Evolutionary conservation across 2,113 vertebrate species (phyloP), one percentile per base, ranked within the genome.

Genomic region (Phalacrocorax aristotelis): DNA sequence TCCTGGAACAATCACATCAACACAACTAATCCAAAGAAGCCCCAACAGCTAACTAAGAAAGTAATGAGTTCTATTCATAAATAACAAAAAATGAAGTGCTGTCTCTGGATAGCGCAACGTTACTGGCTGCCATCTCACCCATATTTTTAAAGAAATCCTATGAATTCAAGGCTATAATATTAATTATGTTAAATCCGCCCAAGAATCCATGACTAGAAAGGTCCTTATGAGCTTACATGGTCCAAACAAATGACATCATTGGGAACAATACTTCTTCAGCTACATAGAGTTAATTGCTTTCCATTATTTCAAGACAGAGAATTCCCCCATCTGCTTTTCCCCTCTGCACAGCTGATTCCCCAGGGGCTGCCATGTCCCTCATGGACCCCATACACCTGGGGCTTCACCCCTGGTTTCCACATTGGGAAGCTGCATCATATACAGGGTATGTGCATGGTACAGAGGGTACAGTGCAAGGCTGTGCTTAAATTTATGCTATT

Each of bases 261-360:
- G 7, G 7, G 18, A 82, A 38, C 20, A 40, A 15, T 13, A 60
- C 42, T 46, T 38, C 70, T 82, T 51, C 42, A 46, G 42, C 57
- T 44, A 38, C 27, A 25, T 1, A n/a, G 19, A 34, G 27, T 44
- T 42, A 11, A 26, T 25, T 46, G 51, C 10, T 30, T 51, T 27
- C 64, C 1, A 0, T 44, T 64, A 77, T 64, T 87, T 83, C 48
- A 51, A 57, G 49, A 38, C 1, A 7, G 36, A 69, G 32, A 70
- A 70, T 26, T 68, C 13, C 30, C n/a, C 30, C 10, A 1, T 34
- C 34, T 55, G 23, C 71, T 62, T 62, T 61, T 54, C 13, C 34
- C 10, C 26, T 61, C 44, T 4, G 1, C 1, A 1, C 5, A 5
- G n/a, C 22, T 0, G 2, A 21, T 38, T 52, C 5, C 16, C 34